Evolutionary conservation across 2,888 invertebrate species (phyloP).

Genomic region (Chironomus tentans): DNA sequence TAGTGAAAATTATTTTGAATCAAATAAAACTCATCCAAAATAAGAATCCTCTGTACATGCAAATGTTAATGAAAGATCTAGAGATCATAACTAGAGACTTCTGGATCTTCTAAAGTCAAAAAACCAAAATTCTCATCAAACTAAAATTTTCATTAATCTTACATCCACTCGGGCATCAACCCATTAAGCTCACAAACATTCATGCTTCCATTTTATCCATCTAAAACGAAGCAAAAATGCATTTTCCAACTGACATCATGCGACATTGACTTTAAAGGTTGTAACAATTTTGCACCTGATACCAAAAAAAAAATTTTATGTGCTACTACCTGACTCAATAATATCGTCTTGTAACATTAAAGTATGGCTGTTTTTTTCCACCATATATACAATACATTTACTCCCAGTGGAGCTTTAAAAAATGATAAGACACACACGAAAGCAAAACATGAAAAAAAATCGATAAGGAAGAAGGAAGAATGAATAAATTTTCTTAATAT

Average conservation of each 20-base stretch:
- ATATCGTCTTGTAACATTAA: conserved; percentile 6
- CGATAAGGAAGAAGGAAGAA: conserved; percentile 8
- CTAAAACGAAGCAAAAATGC: no score
- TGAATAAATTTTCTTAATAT: background rate
- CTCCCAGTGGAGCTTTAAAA: conserved; percentile 22
- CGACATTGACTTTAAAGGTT: conserved; percentile 18
- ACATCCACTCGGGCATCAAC: no score
- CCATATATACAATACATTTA: background rate
- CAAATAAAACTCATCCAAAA: no score
- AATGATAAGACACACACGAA: conserved; percentile 13
- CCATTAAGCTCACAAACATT: no score
- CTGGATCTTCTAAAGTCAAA: no score
- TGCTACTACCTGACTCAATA: background rate
- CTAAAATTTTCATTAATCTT: no score
- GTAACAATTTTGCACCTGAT: conserved; percentile 17
- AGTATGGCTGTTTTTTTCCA: background rate
- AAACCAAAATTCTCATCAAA: no score
- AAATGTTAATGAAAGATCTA: no score
- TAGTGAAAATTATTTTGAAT: no score
- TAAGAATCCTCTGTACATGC: no score
- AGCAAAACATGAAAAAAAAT: background rate
- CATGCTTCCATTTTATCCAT: no score
- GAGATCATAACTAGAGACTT: no score
- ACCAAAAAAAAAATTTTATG: background rate
- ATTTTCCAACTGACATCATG: background rate